These are phyloP conservation scores for Dyspetes luteomarginatus DNA, from an alignment of 2,888 invertebrate genomes.

Conservation along the genomic window DNA sequence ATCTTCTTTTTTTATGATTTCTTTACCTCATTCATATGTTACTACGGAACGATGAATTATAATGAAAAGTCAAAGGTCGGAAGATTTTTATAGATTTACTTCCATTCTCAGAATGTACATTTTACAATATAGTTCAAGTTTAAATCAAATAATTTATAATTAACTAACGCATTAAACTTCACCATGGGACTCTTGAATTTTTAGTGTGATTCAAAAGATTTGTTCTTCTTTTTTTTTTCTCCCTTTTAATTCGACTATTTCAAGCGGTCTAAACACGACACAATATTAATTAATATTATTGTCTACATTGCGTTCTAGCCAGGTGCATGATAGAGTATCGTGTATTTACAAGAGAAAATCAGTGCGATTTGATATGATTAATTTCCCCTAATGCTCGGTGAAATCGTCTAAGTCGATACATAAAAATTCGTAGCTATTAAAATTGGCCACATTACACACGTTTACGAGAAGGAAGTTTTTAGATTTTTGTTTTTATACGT, in stretches of 20 bases:
- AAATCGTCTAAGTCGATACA: neutral
- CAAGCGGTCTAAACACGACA: conserved; percentile 67
- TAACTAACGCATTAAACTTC: conserved; percentile 68
- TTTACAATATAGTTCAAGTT: conserved; percentile 74
- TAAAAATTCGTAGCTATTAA: conserved; percentile 15
- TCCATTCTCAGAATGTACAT: conserved; percentile 83
- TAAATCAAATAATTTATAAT: conserved; percentile 72
- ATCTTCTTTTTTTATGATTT: too few species aligned
- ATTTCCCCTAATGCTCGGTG: conserved; percentile 10
- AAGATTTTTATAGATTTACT: conserved; percentile 84
- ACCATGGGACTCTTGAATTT: conserved; percentile 69
- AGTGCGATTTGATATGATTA: conserved; percentile 57
- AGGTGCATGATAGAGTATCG: conserved; percentile 60
- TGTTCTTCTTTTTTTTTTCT: conserved; percentile 11
- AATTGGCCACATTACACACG: conserved; percentile 8
- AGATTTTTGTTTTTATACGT: conserved; percentile 7
- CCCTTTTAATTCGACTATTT: conserved; percentile 49
- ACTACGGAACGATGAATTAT: conserved; percentile 18
- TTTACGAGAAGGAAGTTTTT: conserved; percentile 25
- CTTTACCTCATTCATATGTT: neutral
- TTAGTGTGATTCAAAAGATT: conserved; percentile 37
- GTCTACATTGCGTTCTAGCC: conserved; percentile 64
- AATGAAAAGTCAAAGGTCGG: conserved; percentile 69
- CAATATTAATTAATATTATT: conserved; percentile 61
- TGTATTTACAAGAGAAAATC: conserved; percentile 67